Percentiles rank a stretch among this genome's conserved stretches.
Conservation (phyloP, 1,140 invertebrate genomes). For the Heliconius hermathena region DNA sequence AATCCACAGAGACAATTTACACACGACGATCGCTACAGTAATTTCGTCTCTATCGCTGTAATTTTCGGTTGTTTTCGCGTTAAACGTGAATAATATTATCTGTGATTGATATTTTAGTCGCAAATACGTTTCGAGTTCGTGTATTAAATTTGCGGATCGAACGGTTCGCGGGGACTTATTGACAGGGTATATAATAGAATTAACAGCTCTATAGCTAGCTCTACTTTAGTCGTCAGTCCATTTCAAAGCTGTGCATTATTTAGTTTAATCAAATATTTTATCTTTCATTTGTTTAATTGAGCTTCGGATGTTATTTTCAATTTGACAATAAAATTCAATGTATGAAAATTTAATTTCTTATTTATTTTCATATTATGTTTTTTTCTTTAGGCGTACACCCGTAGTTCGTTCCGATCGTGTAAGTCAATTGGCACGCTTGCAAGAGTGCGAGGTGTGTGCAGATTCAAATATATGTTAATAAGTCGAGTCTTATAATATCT, state of each 20-base stretch:
- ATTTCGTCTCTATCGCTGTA: conserved; percentile 37
- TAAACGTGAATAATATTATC: conserved; percentile 30
- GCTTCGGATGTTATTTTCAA: background rate
- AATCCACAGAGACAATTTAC: conserved; percentile 30
- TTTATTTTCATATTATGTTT: background rate
- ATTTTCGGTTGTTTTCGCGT: conserved; percentile 33
- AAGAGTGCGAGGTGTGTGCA: too few relatives aligned
- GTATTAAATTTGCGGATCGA: conserved; percentile 46
- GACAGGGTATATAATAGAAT: conserved; percentile 45
- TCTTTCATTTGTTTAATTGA: background rate
- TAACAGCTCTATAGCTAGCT: conserved; percentile 30
- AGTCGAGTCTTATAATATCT: too few relatives aligned
- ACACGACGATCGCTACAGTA: conserved; percentile 21
- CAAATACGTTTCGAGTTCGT: conserved; percentile 41
- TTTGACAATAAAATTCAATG: background rate
- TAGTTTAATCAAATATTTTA: background rate
- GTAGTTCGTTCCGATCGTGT: too few relatives aligned
- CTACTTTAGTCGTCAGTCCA: background rate
- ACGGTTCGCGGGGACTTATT: conserved; percentile 48
- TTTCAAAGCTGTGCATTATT: background rate
- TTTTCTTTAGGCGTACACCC: too few relatives aligned
- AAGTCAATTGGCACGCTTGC: too few relatives aligned
- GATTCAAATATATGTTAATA: too few relatives aligned
- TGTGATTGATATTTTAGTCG: conserved; percentile 51
- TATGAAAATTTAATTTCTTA: background rate